Evolutionary conservation across 53 echinoderm and acorn worm genomes (phyloP), one percentile per base, ranked within the genome.

Genomic region (Arbacia lixula): DNA sequence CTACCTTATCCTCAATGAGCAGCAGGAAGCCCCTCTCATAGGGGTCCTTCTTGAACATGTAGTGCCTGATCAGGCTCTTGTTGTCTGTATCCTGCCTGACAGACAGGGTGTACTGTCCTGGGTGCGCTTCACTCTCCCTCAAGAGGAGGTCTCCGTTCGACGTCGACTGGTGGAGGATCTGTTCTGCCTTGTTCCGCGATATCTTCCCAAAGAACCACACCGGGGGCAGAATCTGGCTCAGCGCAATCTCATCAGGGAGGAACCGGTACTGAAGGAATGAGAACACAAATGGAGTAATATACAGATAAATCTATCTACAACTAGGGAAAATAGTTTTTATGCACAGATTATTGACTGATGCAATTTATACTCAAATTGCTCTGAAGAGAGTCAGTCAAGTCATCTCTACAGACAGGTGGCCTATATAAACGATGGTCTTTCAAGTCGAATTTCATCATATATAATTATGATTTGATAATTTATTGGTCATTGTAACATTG

Each of bases 121-220:
- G 68, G 36, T 92, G 90, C 0, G 86, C 56, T 32, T 92, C 94
- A 12, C 94, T 91, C 16, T 95, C 88, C 34, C 99, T 85, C 12
- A 99, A 76, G 20, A 99, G 84, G 11, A 99, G 76, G 27, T 95
- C 90, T 5, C 82, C 82, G n/a, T 63, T 64, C 21, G 64, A 81
- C 30, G 43, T 42, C 3, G 82, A 81, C n/a, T 64, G 64, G 50
- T 91, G 51, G 19, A 99, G 92, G 58, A 95, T 89, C 87, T 93
- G 83, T 54, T 99, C 92, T 6, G 99, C 94, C 56, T 92, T 88
- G 14, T 35, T 29, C 36, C 99, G 84, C 1, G 92, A 86, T 12
- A 95, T 85, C 38, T 90, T 91, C 34, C 86, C 78, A 65, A 94
- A 89, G 84, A 88, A 99, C 99, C 99, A 99, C 1, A 86, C 84